phyloP scores from a whole-genome alignment of 37 sponge, comb jelly and placozoan genomes.

The Aplysina aerophoba region DNA sequence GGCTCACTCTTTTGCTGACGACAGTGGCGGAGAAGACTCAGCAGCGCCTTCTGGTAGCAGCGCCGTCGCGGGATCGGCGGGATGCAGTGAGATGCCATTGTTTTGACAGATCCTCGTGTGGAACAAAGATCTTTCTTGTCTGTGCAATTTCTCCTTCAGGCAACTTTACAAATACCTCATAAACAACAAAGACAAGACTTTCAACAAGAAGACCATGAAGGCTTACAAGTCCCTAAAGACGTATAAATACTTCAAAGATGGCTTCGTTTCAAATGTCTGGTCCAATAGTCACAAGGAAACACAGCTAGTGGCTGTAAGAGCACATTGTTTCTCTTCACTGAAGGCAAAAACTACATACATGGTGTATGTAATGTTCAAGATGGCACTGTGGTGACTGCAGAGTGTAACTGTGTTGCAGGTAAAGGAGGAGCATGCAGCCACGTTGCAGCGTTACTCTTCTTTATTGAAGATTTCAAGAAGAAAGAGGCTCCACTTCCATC shows the following conservation, averaged over 20 bases:
- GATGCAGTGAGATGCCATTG: background rate
- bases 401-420: slow-evolving; percentile 10
- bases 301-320: background rate
- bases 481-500: background rate
- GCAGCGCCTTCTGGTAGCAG: too few species aligned
- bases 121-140: background rate
- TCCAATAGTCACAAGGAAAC: background rate
- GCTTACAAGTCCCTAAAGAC: slow-evolving; percentile 1
- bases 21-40: too few species aligned
- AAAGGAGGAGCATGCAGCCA: slow-evolving; percentile 17
- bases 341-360: slow-evolving; percentile 12
- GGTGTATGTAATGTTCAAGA: slow-evolving; percentile 2
- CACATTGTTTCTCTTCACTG: background rate
- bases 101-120: background rate
- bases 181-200: slow-evolving; percentile 4
- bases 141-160: background rate
- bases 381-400: background rate
- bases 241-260: slow-evolving; percentile 12
- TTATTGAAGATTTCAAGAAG: background rate
- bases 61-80: too few species aligned
- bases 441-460: background rate
- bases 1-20: too few species aligned
- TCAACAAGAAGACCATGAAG: background rate
- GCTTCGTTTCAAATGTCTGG: background rate
- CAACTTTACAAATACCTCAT: slow-evolving; percentile 8